Conservation (phyloP, 2,797 vertebrate genomes). For the Coranthus polyacanthus region DNA sequence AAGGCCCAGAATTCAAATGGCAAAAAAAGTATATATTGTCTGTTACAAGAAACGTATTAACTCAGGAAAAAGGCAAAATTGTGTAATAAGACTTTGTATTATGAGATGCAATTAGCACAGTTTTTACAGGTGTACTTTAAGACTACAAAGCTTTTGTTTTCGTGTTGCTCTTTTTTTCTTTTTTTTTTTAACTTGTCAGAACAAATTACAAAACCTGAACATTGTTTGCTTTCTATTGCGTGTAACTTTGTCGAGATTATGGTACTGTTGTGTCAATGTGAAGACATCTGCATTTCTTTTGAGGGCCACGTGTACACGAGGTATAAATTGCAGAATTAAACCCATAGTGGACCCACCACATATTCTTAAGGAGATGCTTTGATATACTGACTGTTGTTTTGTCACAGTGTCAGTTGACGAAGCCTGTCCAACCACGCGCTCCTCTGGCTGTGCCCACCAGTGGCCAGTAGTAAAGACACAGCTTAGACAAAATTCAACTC, state of each 20-base stretch:
- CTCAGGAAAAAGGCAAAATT: conserved; percentile 89
- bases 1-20: conserved; percentile 95
- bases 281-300: conserved; percentile 71
- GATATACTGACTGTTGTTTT: conserved; percentile 23
- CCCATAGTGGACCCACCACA: conserved; percentile 21
- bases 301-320: conserved; percentile 66
- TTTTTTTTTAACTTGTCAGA: conserved; percentile 64
- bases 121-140: conserved; percentile 85
- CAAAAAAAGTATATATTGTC: conserved; percentile 92
- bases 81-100: conserved; percentile 87
- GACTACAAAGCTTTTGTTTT: conserved; percentile 83
- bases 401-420: conserved; percentile 8
- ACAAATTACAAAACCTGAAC: conserved; percentile 67
- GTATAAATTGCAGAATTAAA: conserved; percentile 45
- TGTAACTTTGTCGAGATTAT: conserved; percentile 79
- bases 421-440: conserved; percentile 21
- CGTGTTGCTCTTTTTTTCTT: conserved; percentile 14
- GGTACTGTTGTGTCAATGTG: conserved; percentile 84
- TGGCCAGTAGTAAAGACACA: conserved; percentile 23
- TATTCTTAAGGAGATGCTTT: conserved; percentile 31
- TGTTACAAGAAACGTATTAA: conserved; percentile 90
- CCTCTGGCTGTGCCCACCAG: conserved; percentile 18
- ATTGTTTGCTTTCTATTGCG: conserved; percentile 73
- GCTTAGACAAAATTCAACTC: conserved; percentile 7
- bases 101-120: conserved; percentile 87